phyloP scores from a whole-genome alignment of 1,140 invertebrate genomes.

The Diuraphis noxia region DNA sequence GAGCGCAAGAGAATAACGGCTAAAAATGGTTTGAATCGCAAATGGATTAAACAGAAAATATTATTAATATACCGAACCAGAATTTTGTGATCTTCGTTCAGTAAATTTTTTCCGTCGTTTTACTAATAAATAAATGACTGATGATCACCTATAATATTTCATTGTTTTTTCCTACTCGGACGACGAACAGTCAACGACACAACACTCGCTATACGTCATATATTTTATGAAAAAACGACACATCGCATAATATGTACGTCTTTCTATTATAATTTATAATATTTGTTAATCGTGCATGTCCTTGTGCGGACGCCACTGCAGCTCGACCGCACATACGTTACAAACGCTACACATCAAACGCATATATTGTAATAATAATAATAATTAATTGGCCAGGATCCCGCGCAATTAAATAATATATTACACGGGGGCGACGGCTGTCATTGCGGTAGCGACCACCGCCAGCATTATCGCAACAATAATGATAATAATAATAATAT shows the following conservation, averaged over 20 bases:
- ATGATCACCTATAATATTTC: neutral
- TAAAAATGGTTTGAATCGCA: neutral
- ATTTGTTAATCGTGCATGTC: neutral
- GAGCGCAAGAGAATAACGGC: neutral
- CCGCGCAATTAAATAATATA: neutral
- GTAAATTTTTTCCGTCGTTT: neutral
- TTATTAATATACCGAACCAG: neutral
- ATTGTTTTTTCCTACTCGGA: neutral
- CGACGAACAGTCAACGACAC: neutral
- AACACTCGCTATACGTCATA: neutral
- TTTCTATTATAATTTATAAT: neutral
- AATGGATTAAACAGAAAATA: neutral
- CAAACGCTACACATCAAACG: neutral
- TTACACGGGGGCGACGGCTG: neutral
- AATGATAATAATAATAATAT: neutral
- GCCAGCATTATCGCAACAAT: neutral
- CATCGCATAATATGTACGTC: neutral
- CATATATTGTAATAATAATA: neutral
- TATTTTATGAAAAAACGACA: neutral
- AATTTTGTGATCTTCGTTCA: neutral
- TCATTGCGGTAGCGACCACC: neutral
- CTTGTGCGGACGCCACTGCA: neutral
- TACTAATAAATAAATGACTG: neutral
- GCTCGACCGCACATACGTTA: neutral
- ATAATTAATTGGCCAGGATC: neutral